Base-by-base conservation (phyloP, 2,113 vertebrate genomes). In the Ondatra zibethicus region DNA sequence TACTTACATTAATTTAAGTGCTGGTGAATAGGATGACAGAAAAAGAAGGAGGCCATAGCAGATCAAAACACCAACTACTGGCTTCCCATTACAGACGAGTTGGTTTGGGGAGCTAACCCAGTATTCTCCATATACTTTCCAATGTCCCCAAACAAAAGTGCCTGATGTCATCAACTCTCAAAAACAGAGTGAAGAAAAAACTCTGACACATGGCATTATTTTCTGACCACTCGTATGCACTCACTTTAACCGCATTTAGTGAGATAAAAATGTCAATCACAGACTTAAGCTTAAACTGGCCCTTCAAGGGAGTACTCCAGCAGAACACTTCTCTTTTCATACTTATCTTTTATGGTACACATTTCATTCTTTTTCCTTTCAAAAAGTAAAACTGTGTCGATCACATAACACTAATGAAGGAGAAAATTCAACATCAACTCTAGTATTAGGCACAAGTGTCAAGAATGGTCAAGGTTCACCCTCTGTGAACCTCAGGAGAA, bases 1-100 rank as follows among this genome's bases (percentile, higher is more conserved):
- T 58, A 72, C 96, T 96, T 98, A 39, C 52, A 82, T 82, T 39
- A 82, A 95, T 94, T 94, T 93, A 97, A 98, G 92, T 97, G 97
- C 90, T 97, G 96, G 92, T 97, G 80, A n/a, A 68, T 77, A 89
- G 72, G 89, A 92, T 66, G 85, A 95, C 85, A 93, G 86, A 78
- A 96, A 93, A 95, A 96, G 85, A 50, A 97, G 97, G 95, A n/a
- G 88, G 65, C 13, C 96, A 78, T 47, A 94, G 93, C 91, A 63
- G 85, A 90, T 88, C 77, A 75, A 25, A 72, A 92, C 89, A 95
- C 93, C 95, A 98, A 86, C 39, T 58, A 91, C 50, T 68, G 93
- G 76, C 97, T 86, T 76, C 29, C 90, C 89, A 92, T 94, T 93
- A 87, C 0, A 9, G 80, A 97, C 61, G 4, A 89, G 21, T 66